Conservation (phyloP, 2,113 vertebrate genomes). For the Thunnus thynnus region DNA sequence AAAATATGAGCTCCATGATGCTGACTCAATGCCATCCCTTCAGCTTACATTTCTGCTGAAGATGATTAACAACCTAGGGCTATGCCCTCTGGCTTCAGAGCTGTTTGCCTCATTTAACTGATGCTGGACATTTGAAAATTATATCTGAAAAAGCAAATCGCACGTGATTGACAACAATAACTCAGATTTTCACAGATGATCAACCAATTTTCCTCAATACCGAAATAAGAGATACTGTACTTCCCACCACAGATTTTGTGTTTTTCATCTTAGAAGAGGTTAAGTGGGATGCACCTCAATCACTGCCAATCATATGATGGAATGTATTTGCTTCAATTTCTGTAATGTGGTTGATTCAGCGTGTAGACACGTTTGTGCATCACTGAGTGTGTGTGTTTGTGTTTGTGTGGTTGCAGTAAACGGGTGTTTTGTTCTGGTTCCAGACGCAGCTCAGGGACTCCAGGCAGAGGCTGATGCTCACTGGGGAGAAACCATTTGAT, state of each 20-base stretch:
- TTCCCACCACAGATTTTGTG: neutral
- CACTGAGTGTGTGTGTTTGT: neutral
- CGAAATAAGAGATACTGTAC: neutral
- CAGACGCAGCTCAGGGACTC: slow-evolving; percentile 18
- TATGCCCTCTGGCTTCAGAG: neutral
- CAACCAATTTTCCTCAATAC: neutral
- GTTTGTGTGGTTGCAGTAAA: slow-evolving; percentile 15
- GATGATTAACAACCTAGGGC: slow-evolving; percentile 13
- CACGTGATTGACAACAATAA: neutral
- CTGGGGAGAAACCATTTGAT: slow-evolving; percentile 40
- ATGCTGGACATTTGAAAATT: neutral
- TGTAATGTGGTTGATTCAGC: slow-evolving; percentile 1
- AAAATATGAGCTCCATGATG: neutral
- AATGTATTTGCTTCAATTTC: neutral
- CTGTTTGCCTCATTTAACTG: slow-evolving; percentile 8
- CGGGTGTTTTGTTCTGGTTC: slow-evolving; percentile 36
- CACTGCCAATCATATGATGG: neutral
- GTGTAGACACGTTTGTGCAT: slow-evolving; percentile 6
- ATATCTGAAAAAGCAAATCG: neutral
- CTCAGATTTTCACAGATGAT: neutral
- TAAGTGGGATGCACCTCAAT: slow-evolving; percentile 2
- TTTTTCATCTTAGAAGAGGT: neutral
- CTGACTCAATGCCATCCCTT: neutral
- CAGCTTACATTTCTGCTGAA: neutral
- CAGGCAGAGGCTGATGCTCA: neutral